Percentiles rank a stretch among this genome's conserved stretches.
These are phyloP conservation scores for Galeruca laticollis DNA, from an alignment of 2,888 invertebrate species.

Conservation along the genomic window DNA sequence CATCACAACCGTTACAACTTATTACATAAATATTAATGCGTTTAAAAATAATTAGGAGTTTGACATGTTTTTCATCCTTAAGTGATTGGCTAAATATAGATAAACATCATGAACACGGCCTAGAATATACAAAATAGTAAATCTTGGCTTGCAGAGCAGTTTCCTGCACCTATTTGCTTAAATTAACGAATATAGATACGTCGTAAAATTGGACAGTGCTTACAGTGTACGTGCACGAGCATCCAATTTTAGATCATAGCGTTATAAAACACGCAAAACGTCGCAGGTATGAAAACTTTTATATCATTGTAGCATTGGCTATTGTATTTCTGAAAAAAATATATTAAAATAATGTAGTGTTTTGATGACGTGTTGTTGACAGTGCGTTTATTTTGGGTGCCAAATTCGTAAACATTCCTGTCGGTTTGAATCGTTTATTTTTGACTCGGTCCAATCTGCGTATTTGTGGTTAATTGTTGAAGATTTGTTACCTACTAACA, in stretches of 20 bases:
- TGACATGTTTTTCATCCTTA: conserved; percentile 3
- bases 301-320: conserved; percentile 22
- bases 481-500: conserved; percentile 30
- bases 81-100: conserved; percentile 26
- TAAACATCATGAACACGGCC: conserved; percentile 13
- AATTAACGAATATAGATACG: conserved; percentile 47
- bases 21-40: too few species aligned
- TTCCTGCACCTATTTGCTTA: conserved; percentile 66
- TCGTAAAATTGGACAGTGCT: conserved; percentile 35
- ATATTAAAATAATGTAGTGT: conserved; percentile 31
- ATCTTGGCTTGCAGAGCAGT: conserved; percentile 37
- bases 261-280: conserved; percentile 20
- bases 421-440: conserved; percentile 18
- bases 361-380: conserved; percentile 20
- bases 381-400: conserved; percentile 27
- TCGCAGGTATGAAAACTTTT: conserved; percentile 35
- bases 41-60: not conserved
- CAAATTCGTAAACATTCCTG: conserved; percentile 30
- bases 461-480: conserved; percentile 22
- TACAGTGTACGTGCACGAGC: conserved; percentile 42
- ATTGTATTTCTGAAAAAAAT: conserved; percentile 35
- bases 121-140: conserved; percentile 19
- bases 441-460: conserved; percentile 9
- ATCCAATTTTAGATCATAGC: conserved; percentile 43
- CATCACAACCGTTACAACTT: too few species aligned